Percentiles rank a stretch among this genome's conserved stretches.
These are phyloP conservation scores for Tokudaia muenninki DNA, from an alignment of 2,797 vertebrate genomes.

Conservation along the genomic window DNA sequence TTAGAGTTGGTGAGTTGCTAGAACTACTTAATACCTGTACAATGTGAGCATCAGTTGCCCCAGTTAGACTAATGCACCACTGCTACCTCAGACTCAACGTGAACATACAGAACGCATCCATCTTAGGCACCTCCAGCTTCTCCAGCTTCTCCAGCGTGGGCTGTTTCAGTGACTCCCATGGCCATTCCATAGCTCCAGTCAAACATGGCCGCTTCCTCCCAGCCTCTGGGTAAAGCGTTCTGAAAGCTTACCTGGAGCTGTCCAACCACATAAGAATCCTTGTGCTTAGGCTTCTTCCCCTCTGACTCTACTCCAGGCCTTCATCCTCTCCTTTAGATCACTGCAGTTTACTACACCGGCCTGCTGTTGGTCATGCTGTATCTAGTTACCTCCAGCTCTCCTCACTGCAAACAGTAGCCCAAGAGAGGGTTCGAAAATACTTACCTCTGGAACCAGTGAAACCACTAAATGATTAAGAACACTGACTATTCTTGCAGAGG, in stretches of 20 bases:
- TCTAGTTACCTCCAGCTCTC: not conserved
- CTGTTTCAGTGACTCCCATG: not conserved
- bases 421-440: not conserved
- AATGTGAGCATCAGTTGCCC: not conserved
- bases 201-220: not conserved
- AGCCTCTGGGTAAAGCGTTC: not conserved
- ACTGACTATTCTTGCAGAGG: not conserved
- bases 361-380: not conserved
- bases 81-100: not conserved
- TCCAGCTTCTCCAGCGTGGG: not conserved
- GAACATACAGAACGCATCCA: not conserved
- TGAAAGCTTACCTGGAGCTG: not conserved
- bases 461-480: not conserved
- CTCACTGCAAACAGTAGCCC: not conserved
- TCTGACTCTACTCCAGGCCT: not conserved
- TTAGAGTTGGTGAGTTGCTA: not conserved
- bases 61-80: not conserved
- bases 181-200: not conserved
- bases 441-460: not conserved
- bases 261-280: not conserved
- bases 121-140: not conserved
- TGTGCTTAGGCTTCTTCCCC: not conserved
- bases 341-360: not conserved
- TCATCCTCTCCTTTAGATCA: not conserved
- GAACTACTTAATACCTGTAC: not conserved